Evolutionary conservation across 2,113 vertebrate species (phyloP).

Genomic region (Tretioscincus oriximinensis): DNA sequence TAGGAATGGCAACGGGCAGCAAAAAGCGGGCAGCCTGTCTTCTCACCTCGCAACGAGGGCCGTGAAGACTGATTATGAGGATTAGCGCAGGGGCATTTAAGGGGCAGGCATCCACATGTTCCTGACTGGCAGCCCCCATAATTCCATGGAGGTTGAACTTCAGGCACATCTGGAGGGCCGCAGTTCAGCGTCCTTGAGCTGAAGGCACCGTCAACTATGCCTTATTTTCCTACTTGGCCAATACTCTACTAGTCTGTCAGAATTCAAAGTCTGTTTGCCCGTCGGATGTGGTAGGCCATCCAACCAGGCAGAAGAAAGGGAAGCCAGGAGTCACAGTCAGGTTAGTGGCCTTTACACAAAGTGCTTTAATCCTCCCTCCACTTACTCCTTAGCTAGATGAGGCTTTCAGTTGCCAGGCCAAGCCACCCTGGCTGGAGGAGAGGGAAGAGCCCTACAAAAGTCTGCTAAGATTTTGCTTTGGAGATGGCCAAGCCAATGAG

Average conservation of each 20-base stretch:
- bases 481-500: constrained; percentile 87
- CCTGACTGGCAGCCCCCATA: no score
- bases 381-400: neutral
- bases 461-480: constrained; percentile 83
- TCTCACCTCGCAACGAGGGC: neutral
- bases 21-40: neutral
- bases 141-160: no score
- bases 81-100: neutral
- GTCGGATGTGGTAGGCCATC: accelerated
- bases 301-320: neutral
- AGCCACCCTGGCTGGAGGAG: neutral
- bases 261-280: neutral
- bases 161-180: no score
- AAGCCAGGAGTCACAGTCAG: neutral
- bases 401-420: neutral
- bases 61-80: neutral
- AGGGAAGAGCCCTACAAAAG: neutral
- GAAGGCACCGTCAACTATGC: no score
- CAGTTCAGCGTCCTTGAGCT: neutral
- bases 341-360: neutral
- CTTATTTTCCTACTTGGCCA: neutral
- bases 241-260: neutral
- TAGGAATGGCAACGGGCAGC: no score
- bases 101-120: no score
- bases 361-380: neutral